A percentile compares a stretch with the other conserved stretches of the same genome.
Conservation (phyloP, 2,113 vertebrate species). For the Rostratula benghalensis region DNA sequence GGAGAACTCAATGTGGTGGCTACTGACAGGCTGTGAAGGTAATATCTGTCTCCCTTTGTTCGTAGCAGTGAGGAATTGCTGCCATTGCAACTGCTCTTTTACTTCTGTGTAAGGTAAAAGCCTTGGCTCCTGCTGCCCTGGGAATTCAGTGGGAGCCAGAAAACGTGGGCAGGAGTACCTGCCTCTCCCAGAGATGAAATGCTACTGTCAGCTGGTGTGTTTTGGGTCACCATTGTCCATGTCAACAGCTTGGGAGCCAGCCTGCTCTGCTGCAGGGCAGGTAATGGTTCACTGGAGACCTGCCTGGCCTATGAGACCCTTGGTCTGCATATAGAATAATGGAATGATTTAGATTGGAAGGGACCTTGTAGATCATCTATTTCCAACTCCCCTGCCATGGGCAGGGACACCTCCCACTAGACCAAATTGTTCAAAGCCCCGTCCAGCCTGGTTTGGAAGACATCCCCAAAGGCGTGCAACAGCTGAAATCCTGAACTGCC, state of each 20-base stretch:
- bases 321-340: not conserved
- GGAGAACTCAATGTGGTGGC: not conserved
- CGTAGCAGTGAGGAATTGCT: not conserved
- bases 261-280: not conserved
- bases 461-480: not conserved
- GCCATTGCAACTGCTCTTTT: not conserved
- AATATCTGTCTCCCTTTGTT: not conserved
- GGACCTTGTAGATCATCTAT: no score
- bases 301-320: not conserved
- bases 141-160: not conserved
- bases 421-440: no score
- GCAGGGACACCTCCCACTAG: no score
- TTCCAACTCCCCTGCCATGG: no score
- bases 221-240: not conserved
- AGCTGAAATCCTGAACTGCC: not conserved
- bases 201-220: not conserved
- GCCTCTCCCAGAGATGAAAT: not conserved
- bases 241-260: not conserved
- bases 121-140: not conserved
- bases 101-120: not conserved
- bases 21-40: not conserved
- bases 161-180: not conserved
- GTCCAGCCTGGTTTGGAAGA: no score
- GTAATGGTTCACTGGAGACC: accelerated
- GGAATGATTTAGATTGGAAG: no score